Percentiles rank a stretch among this genome's conserved stretches.
Conservation (phyloP, 2,797 vertebrate genomes). For the Pteropus rufus region DNA sequence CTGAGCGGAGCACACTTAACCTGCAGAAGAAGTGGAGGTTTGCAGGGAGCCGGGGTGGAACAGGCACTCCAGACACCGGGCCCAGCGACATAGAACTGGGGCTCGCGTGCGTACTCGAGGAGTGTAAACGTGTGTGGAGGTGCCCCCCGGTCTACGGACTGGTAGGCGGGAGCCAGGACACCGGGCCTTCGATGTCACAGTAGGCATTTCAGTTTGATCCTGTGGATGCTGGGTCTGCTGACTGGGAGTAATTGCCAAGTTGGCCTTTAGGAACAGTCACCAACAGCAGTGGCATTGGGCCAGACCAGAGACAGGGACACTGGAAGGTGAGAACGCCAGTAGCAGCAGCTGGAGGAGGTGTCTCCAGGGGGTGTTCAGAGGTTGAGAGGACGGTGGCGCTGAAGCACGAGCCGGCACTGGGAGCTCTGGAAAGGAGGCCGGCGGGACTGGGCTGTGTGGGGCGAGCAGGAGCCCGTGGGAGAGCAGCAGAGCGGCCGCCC, state of each 20-base stretch:
- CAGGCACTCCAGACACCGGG: neutral
- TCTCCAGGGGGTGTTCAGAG: neutral
- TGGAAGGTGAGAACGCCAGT: neutral
- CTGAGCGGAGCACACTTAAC: neutral
- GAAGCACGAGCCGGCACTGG: neutral
- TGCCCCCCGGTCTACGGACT: neutral
- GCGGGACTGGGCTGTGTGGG: neutral
- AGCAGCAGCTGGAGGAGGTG: neutral
- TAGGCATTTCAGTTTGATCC: neutral
- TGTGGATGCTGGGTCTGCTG: neutral
- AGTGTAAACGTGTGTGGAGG: neutral
- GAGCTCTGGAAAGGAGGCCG: neutral
- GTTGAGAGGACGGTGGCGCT: neutral
- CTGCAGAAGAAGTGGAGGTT: neutral
- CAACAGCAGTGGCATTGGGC: neutral
- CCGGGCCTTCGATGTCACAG: neutral
- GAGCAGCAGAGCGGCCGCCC: too few species aligned
- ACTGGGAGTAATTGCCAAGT: neutral
- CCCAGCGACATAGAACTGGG: too few species aligned
- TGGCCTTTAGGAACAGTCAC: neutral
- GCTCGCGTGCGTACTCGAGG: too few species aligned
- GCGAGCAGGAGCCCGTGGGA: neutral
- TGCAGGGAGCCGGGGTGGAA: neutral
- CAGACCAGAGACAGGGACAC: neutral
- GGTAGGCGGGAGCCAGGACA: neutral